Evolutionary conservation across 1,140 invertebrate genomes (phyloP).

Genomic region (Drosophila persimilis): DNA sequence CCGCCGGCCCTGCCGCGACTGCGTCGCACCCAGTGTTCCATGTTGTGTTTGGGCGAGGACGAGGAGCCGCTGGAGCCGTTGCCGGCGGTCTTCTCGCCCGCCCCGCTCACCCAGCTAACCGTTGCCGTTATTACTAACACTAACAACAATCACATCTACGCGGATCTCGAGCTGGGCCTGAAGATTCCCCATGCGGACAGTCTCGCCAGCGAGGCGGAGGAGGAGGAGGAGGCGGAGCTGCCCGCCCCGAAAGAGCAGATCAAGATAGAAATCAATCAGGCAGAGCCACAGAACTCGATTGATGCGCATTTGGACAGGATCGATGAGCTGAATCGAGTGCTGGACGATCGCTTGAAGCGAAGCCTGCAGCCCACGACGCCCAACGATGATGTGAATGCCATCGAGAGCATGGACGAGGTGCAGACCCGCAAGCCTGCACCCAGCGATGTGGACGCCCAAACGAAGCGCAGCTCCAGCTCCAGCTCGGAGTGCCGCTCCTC

Average conservation of each 20-base stretch:
- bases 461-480: constrained; percentile 69
- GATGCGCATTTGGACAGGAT: constrained; percentile 78
- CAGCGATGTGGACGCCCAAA: constrained; percentile 43
- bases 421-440: constrained; percentile 16
- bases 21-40: constrained; percentile 72
- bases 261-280: constrained; percentile 69
- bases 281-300: constrained; percentile 64
- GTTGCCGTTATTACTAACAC: constrained; percentile 64
- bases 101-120: constrained; percentile 41
- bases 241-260: constrained; percentile 36
- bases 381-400: constrained; percentile 63
- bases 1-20: constrained; percentile 57
- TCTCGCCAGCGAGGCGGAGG: constrained; percentile 37
- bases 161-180: constrained; percentile 63
- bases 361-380: constrained; percentile 30
- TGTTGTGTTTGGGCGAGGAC: constrained; percentile 73
- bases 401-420: constrained; percentile 59
- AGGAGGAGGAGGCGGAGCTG: neutral
- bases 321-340: constrained; percentile 70
- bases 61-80: constrained; percentile 41
- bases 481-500: constrained; percentile 69
- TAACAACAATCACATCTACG: constrained; percentile 79
- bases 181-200: constrained; percentile 9
- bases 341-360: constrained; percentile 76
- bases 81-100: constrained; percentile 18